Percentiles rank a stretch among this genome's conserved stretches.
phyloP scores from a whole-genome alignment of 1,140 invertebrate genomes.

The Saccostrea echinata region DNA sequence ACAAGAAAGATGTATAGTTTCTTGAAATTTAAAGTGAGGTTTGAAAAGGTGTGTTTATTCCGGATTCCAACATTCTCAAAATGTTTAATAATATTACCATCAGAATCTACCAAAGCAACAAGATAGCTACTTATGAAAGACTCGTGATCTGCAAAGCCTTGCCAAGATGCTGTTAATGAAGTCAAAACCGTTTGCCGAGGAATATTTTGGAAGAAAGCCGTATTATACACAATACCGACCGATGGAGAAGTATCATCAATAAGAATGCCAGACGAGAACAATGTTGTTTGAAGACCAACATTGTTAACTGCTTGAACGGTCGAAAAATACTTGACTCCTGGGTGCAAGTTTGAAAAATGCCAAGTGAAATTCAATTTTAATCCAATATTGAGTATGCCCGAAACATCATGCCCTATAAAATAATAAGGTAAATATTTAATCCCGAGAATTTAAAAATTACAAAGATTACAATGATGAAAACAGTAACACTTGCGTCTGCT shows the following conservation, averaged over 20 bases:
- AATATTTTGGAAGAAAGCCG: constrained; percentile 30
- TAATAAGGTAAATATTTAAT: too few relatives aligned
- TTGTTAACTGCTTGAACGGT: constrained; percentile 46
- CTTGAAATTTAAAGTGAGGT: constrained; percentile 22
- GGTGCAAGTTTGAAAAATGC: background rate
- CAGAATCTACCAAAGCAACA: constrained; percentile 42
- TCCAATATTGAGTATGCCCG: background rate
- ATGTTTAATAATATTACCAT: background rate
- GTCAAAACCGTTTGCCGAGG: constrained; percentile 29
- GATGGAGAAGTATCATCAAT: constrained; percentile 46
- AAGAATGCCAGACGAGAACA: constrained; percentile 49
- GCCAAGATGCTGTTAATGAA: constrained; percentile 55
- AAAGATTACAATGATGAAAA: too few relatives aligned
- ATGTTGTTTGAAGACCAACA: constrained; percentile 29
- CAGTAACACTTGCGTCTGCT: too few relatives aligned
- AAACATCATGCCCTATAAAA: constrained; percentile 6
- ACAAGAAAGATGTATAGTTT: constrained; percentile 50
- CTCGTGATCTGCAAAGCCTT: constrained; percentile 61
- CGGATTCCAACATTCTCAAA: constrained; percentile 34
- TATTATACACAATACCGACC: constrained; percentile 52
- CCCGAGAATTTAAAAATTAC: too few relatives aligned
- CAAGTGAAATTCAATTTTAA: background rate
- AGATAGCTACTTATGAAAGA: constrained; percentile 55
- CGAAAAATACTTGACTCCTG: constrained; percentile 52
- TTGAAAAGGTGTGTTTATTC: constrained; percentile 26